Evolutionary conservation across 92 coral and sea anemone species (phyloP), one percentile per base, ranked within the genome.

Genomic region (Parazoanthus swiftii): DNA sequence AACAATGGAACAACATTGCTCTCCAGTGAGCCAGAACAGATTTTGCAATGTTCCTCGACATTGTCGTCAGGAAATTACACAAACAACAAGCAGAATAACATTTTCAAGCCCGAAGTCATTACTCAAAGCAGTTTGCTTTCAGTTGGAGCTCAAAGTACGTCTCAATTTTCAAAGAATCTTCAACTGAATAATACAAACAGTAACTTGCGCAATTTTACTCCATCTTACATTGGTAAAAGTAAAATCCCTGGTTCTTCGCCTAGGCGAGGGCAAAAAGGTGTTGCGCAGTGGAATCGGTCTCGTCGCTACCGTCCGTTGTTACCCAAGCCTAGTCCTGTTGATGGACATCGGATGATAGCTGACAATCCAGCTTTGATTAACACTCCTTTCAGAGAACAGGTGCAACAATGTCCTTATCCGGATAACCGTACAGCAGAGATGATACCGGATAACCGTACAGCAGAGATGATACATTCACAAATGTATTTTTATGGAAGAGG

Each of bases 291-390:
- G 21, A 73, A 70, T 84, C 35, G 48, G 71, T 26, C 66, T 71
- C 78, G 77, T 8, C 87, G 87, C 66, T 84, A 84, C 66, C 77
- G 87, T 23, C 87, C 87, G 21, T 33, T 84, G 67, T 72, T 84
- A 26, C 87, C 87, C 48, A 84, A 84, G 56, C 87, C 79, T 46
- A 48, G 66, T 46, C 77, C 46, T 6, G n/a, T 44, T 26, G 86
- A 48, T 21, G 38, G 20, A 4, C 38, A 67, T 82, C 42, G 14
- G 36, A 67, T 44, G 59, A 59, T 43, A 43, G 7, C 65, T 68
- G 43, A 68, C 8, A 37, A 7, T 39, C n/a, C 54, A 76, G 1
- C 25, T 29, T 70, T 46, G 66, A 26, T 48, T 25, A 44, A 71
- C 66, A 26, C 29, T 10, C 67, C 11, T 16, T 84, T 43, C 87